Percentiles rank a stretch among this genome's conserved stretches.
Conservation (phyloP, 2,113 vertebrate species). For the Grammomys surdaster region DNA sequence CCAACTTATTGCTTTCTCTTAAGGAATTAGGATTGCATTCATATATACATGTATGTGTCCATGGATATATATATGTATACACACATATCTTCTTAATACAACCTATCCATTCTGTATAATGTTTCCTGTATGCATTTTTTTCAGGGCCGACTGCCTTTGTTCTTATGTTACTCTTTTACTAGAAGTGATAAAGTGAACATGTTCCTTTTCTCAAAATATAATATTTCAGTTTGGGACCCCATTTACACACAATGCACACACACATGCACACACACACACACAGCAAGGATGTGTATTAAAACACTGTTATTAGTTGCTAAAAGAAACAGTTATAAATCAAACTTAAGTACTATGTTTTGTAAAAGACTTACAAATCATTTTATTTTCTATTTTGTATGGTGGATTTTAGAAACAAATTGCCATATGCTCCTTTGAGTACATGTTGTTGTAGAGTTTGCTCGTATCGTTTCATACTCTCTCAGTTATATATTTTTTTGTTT, state of each 20-base stretch:
- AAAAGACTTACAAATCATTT: background rate
- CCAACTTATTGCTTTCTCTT: background rate
- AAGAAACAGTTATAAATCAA: too few relatives aligned
- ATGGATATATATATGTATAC: too few relatives aligned
- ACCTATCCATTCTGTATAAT: background rate
- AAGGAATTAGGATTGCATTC: background rate
- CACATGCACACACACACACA: too few relatives aligned
- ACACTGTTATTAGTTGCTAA: background rate
- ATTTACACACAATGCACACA: background rate
- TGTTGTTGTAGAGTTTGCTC: background rate
- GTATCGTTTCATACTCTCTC: background rate
- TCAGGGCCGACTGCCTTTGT: background rate
- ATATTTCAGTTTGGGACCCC: background rate
- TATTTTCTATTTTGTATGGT: background rate
- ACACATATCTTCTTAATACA: background rate
- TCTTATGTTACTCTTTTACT: background rate
- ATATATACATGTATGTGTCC: too few relatives aligned
- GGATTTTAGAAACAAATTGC: background rate
- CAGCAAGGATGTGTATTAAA: background rate
- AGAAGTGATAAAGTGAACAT: background rate
- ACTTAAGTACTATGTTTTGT: background rate
- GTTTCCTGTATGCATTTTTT: background rate
- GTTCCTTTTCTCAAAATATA: background rate
- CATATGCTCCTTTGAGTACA: too few relatives aligned
- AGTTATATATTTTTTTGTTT: background rate